phyloP scores from a whole-genome alignment of 2,113 vertebrate genomes.

The Emydocephalus ijimae region DNA sequence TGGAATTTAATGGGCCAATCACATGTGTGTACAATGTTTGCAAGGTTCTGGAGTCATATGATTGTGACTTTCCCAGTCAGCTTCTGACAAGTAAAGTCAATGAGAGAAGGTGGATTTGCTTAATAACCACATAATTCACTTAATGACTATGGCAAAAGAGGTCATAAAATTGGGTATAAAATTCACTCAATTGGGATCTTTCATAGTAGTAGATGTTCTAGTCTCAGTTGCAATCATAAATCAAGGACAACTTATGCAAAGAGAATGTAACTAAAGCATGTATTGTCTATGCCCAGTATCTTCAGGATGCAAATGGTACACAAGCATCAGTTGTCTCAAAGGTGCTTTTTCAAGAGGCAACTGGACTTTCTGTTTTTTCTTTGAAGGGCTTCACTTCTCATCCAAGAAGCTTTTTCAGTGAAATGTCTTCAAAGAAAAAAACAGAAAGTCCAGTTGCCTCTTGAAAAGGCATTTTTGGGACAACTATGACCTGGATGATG shows the following conservation, averaged over 20 bases:
- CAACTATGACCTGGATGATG: too few relatives aligned
- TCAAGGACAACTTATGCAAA: not conserved
- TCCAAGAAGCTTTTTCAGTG: too few relatives aligned
- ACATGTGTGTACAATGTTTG: not conserved
- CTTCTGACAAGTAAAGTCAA: not conserved
- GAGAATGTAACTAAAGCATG: not conserved
- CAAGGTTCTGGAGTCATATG: not conserved
- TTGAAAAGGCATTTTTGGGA: too few relatives aligned
- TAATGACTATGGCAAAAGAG: not conserved
- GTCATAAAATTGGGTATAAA: not conserved
- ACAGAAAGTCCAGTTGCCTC: too few relatives aligned
- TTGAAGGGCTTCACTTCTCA: too few relatives aligned
- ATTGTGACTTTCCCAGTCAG: not conserved
- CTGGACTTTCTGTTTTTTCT: too few relatives aligned
- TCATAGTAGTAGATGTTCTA: not conserved
- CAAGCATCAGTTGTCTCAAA: not conserved
- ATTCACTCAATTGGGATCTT: not conserved
- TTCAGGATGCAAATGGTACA: not conserved
- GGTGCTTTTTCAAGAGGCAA: too few relatives aligned
- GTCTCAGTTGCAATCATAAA: not conserved
- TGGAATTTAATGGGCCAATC: not conserved
- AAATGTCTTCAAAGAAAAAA: too few relatives aligned
- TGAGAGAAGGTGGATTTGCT: not conserved
- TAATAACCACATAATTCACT: not conserved
- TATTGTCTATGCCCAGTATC: not conserved